Evolutionary conservation across 2,888 invertebrate genomes (phyloP), one percentile per base, ranked within the genome.

Genomic region (Dione juno): DNA sequence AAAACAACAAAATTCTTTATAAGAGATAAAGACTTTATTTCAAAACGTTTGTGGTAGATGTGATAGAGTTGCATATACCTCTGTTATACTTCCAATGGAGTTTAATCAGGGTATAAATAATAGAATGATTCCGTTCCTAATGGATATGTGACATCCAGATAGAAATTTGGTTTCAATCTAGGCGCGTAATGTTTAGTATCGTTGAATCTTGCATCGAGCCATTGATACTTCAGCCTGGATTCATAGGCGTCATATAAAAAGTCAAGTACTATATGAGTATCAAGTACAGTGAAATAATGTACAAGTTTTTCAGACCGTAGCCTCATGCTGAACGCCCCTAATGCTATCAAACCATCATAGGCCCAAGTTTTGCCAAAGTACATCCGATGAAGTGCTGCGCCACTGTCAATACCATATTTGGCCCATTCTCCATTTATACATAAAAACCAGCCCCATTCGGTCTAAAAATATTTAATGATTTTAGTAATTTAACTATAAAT

Each of bases 371-470:
- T 3, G 0, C 74, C 68, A 16, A 71, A 63, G 0, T 76, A 61
- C 0, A 71, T 16, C 0, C 81, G 77, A 37, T 82, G 81, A 37
- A 81, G 67, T 0, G 80, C 77, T 0, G 79, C 82, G 0, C 85
- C 84, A 0, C 76, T 77, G 5, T 85, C 85, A 1, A 85, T 53
- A 0, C 85, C 85, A 7, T 77, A 76, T 35, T 69, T 76, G 0
- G 79, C 77, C 78, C 78, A 82, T 14, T 69, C 58, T 0, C 76
- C 79, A 0, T 16, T n/a, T 5, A 82, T 13, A 54, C 85, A 85
- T 41, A 79, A 76, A 45, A 76, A 82, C 82, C 84, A 83, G 0
- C 82, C 81, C 85, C 85, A 85, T 13, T 82, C 84, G 0, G 72
- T 76, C 83, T 84, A 78, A 54, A 81, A 80, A 57, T n/a, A 54